These are phyloP conservation scores for Pagetopsis macropterus DNA, from an alignment of 2,797 vertebrate genomes.

Conservation along the genomic window DNA sequence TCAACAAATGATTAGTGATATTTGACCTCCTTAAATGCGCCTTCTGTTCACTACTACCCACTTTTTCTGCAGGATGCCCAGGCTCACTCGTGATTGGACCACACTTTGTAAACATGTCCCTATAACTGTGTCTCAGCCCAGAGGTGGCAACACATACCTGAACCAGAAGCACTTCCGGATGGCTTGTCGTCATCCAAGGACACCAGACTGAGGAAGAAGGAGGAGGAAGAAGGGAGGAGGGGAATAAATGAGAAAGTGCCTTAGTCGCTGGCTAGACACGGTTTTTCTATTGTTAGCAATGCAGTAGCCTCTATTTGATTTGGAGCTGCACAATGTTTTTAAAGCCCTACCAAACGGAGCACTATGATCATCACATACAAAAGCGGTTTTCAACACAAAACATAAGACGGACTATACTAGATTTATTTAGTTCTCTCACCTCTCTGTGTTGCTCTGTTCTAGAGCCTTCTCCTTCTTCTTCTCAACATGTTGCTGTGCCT, in stretches of 20 bases:
- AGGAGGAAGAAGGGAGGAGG: background rate
- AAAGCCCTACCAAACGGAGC: conserved; percentile 1
- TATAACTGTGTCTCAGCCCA: background rate
- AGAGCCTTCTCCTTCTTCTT: conserved; percentile 58
- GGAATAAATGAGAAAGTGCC: conserved; percentile 3
- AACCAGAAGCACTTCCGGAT: conserved; percentile 57
- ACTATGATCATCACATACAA: background rate
- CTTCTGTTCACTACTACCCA: no score
- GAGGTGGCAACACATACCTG: conserved; percentile 76
- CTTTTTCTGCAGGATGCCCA: background rate
- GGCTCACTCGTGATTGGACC: background rate
- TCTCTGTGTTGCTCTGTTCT: conserved; percentile 73
- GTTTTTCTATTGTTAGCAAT: conserved; percentile 37
- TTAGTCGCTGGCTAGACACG: conserved; percentile 7
- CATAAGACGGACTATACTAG: no score
- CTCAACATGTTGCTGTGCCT: conserved; percentile 55
- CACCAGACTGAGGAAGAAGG: conserved; percentile 75
- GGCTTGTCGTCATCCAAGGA: conserved; percentile 84
- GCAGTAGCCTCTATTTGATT: conserved; percentile 20
- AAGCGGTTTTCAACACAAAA: background rate
- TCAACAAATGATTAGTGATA: no score
- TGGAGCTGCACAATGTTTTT: conserved; percentile 11
- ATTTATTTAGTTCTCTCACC: conserved; percentile 65
- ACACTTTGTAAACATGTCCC: background rate
- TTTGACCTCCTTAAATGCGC: no score